These are phyloP conservation scores for Xylocampa areola DNA, from an alignment of 2,888 invertebrate genomes.

Conservation along the genomic window DNA sequence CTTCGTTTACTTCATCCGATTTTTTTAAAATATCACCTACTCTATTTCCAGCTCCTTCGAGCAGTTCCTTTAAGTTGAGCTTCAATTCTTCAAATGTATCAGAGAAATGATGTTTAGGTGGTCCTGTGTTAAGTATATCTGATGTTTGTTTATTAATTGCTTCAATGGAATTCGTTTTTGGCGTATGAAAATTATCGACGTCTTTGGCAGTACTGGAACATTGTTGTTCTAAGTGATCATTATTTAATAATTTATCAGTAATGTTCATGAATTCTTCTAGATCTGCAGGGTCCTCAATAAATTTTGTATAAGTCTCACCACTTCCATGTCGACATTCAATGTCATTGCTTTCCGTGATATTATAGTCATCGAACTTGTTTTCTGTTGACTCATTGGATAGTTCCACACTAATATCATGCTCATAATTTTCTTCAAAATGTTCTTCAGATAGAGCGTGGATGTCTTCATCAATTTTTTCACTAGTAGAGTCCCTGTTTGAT, in stretches of 20 bases:
- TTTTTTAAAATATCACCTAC: conserved; percentile 51
- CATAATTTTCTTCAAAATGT: conserved; percentile 74
- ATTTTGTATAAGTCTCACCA: conserved; percentile 86
- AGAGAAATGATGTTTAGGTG: conserved; percentile 70
- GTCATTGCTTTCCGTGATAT: conserved; percentile 55
- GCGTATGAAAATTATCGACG: conserved; percentile 77
- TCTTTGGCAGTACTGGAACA: conserved; percentile 62
- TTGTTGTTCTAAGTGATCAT: conserved; percentile 60
- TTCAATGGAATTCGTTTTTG: conserved; percentile 81
- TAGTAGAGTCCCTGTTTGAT: conserved; percentile 34
- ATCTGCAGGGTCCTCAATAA: conserved; percentile 80
- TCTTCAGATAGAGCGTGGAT: conserved; percentile 69
- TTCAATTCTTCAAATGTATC: conserved; percentile 79
- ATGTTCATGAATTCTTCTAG: conserved; percentile 83
- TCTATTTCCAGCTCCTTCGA: conserved; percentile 68
- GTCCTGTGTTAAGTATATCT: conserved; percentile 35
- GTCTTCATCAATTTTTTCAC: conserved; percentile 61
- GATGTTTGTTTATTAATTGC: conserved; percentile 65
- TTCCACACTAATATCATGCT: conserved; percentile 73
- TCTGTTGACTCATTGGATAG: conserved; percentile 71
- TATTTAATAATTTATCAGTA: conserved; percentile 80
- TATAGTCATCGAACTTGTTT: conserved; percentile 66
- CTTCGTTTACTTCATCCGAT: conserved; percentile 52
- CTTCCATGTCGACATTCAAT: conserved; percentile 79
- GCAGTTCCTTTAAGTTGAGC: conserved; percentile 75